phyloP scores from a whole-genome alignment of 2,797 vertebrate genomes.

The Florisuga fusca region DNA sequence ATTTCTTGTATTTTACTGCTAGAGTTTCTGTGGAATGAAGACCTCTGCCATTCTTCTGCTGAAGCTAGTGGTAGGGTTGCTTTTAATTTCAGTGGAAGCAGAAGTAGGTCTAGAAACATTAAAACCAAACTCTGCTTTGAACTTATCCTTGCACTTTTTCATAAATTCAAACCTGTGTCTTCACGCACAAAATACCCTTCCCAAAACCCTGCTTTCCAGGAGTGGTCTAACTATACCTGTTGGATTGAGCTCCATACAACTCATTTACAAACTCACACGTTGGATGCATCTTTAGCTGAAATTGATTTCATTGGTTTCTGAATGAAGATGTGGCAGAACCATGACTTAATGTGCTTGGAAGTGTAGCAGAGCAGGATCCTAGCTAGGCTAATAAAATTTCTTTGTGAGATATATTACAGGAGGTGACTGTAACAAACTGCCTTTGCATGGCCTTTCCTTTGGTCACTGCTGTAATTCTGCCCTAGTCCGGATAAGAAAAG shows the following conservation, averaged over 20 bases:
- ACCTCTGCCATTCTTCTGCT: background rate
- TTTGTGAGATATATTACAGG: background rate
- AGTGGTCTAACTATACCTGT: fast-evolving
- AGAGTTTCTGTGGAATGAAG: background rate
- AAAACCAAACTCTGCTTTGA: background rate
- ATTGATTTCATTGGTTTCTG: background rate
- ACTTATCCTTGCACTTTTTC: background rate
- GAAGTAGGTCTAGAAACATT: background rate
- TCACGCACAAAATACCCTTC: background rate
- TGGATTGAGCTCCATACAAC: background rate
- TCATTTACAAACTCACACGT: background rate
- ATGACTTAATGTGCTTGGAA: conserved; percentile 1
- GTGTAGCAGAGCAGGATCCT: background rate
- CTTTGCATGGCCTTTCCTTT: background rate
- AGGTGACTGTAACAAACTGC: background rate
- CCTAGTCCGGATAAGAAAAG: background rate
- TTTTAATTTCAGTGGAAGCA: background rate
- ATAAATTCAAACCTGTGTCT: background rate
- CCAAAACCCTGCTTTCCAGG: background rate
- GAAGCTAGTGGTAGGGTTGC: background rate
- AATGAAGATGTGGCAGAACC: background rate
- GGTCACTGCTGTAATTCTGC: background rate
- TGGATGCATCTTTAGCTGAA: background rate
- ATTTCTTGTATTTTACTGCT: conserved; percentile 33
- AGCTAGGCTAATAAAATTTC: background rate